phyloP scores from a whole-genome alignment of 2,797 vertebrate species.

The Rousettus madagascariensis region DNA sequence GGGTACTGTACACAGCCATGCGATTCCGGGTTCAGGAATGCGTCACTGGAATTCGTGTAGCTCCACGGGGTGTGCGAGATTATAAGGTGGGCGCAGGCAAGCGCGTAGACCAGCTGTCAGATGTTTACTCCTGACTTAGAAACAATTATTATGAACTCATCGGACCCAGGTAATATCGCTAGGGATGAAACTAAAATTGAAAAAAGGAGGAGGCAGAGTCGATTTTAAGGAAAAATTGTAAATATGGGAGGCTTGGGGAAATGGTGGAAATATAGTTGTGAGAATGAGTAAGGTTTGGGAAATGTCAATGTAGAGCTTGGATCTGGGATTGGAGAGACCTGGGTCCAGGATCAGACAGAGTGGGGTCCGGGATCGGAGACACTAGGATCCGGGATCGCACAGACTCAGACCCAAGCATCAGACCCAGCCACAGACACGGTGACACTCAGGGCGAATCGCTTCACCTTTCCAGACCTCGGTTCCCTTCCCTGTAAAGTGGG shows the following conservation, averaged over 20 bases:
- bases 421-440: accelerated
- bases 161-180: background rate
- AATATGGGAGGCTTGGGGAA: background rate
- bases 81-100: background rate
- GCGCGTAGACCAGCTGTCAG: background rate
- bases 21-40: background rate
- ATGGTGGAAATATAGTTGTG: background rate
- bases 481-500: background rate
- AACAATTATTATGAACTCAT: background rate
- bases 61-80: background rate
- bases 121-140: background rate
- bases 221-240: background rate
- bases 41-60: accelerated
- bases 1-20: accelerated
- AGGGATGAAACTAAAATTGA: background rate
- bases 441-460: background rate
- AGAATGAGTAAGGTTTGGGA: background rate
- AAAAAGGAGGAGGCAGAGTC: background rate
- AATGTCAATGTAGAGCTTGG: no score
- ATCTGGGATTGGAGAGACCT: background rate
- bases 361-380: no score
- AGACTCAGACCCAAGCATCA: no score
- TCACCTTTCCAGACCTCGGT: background rate
- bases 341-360: no score
- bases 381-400: no score